Base-by-base conservation (phyloP, 2,888 invertebrate species). In the Conops quadrifasciatus region DNA sequence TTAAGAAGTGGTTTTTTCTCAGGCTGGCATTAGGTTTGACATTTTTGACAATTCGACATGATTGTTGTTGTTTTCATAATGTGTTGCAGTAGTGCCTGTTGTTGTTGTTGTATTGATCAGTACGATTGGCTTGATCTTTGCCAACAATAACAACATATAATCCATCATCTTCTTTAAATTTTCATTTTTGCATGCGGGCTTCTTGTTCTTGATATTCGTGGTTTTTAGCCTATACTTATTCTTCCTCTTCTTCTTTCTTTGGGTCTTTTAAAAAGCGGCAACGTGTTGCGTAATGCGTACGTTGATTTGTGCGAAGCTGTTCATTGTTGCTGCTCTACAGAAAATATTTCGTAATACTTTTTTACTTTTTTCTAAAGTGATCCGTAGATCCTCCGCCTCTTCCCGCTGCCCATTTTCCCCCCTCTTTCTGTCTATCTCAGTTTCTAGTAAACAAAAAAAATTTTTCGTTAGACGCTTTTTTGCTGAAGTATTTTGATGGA, bases 81-180 rank as follows among this genome's bases (percentile, higher is more conserved):
- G 71, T 72, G 70, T 76, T 76, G 75, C 73, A 73, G 58, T 11
- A 58, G 77, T 71, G 77, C 72, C 72, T 66, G 66, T 36, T 24
- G 51, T 62, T 71, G 71, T 71, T 72, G 67, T 68, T 63, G 63
- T 24, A 66, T 43, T 62, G 28, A 19, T 43, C 11, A 26, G 59
- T 28, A 21, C n/a, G 58, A 19, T 49, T 49, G 16, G n/a, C 49
- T 49, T 49, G 49, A 49, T 30, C 56, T 16, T 30, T n/a, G 16
- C 51, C 24, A 21, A 67, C 63, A 67, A 78, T 75, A 82, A 78
- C 80, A 80, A 77, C 80, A 77, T 77, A 79, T 79, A 80, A 82
- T 82, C 83, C 80, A 82, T 83, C 82, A 82, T 79, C 80, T 79
- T 80, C 83, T 83, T 80, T 79, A 79, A 78, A 77, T 72, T 67